A percentile compares a stretch with the other conserved stretches of the same genome.
phyloP scores from a whole-genome alignment of 2,797 vertebrate genomes.

The Sebastes steindachneri region DNA sequence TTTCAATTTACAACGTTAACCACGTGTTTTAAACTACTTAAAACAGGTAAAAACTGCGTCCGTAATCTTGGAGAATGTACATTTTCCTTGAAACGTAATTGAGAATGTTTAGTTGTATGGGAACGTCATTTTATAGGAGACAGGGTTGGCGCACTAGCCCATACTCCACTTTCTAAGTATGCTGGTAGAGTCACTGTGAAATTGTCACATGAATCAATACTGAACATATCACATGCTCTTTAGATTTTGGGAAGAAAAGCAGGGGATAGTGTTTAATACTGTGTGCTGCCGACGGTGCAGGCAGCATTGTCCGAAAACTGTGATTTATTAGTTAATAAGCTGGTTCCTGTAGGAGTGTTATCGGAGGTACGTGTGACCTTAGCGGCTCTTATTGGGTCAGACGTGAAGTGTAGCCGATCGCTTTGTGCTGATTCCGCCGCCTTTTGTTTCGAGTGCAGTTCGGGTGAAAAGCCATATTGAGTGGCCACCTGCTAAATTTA shows the following conservation, averaged over 20 bases:
- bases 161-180: background rate
- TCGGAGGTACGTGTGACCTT: slow-evolving; percentile 42
- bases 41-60: no score
- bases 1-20: no score
- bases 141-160: background rate
- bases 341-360: slow-evolving; percentile 27
- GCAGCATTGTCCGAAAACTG: slow-evolving; percentile 28
- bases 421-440: slow-evolving; percentile 44
- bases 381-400: slow-evolving; percentile 20
- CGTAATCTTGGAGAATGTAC: no score
- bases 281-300: background rate
- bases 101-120: no score
- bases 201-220: slow-evolving; percentile 11
- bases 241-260: background rate
- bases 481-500: slow-evolving; percentile 58
- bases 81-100: no score
- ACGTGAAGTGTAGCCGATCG: slow-evolving; percentile 43
- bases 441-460: slow-evolving; percentile 27
- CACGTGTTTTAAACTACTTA: accelerated
- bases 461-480: slow-evolving; percentile 47
- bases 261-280: background rate
- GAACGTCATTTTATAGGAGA: no score
- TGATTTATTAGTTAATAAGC: slow-evolving; percentile 60
- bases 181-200: background rate
- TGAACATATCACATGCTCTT: background rate